Base-by-base conservation (phyloP, 2,888 invertebrate species). In the Meiosimyza platycephala region DNA sequence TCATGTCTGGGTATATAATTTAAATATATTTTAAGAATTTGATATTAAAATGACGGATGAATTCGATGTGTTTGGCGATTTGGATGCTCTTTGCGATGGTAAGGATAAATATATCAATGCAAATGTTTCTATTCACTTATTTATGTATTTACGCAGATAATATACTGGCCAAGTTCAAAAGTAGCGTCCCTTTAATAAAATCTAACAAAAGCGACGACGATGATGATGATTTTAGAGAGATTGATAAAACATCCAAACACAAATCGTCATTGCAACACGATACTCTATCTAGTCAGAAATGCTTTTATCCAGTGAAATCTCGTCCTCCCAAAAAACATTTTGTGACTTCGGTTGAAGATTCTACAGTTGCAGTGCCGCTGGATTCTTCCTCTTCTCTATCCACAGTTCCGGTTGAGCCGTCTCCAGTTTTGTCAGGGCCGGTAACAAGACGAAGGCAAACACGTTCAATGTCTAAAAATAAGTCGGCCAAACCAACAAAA, bases 41-140 rank as follows among this genome's bases (percentile, higher is more conserved):
- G 12, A 7, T 12, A 57, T 22, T 3, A 2, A 52, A 59, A 70
- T 70, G 70, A 47, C 52, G 5, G 74, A 75, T 51, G 76, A 79
- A n/a, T 78, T 77, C 68, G 76, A 79, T 67, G 77, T 79, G 50
- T 79, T 79, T 72, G 77, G 77, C 16, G 73, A 76, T 55, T 68
- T 79, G 11, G 76, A 79, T 22, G 75, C 70, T 13, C 54, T 77
- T 5, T 74, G 64, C 16, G 77, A 76, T 57, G 72, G 79, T 79
- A 71, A 76, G 69, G 65, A 13, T 11, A n/a, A 3, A 47, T 22
- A 15, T 15, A 18, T 11, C 3, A 12, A 22, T 3, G 12, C n/a
- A 47, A 22, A 22, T 28, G n/a, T 64, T 69, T 50, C 22, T 6
- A 55, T 16, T 51, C 12, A 57, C 0, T 33, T 62, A 40, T 33